Base-by-base conservation (phyloP, 2,888 invertebrate genomes). In the Apamea anceps region DNA sequence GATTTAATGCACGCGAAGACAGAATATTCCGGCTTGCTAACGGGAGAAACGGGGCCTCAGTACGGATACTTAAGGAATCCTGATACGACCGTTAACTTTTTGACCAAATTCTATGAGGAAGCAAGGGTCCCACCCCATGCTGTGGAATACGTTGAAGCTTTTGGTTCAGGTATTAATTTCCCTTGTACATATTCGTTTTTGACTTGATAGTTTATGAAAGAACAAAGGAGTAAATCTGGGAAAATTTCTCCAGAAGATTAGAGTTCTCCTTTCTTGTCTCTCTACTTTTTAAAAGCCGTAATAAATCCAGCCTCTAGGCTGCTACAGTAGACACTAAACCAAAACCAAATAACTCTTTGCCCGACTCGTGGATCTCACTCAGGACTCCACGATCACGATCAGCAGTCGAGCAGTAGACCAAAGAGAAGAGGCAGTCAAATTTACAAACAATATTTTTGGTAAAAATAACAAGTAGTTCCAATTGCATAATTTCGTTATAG, bases 71-170 rank as follows among this genome's bases (percentile, higher is more conserved):
- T 75, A 5, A 80, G 88, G 54, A 79, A 84, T 21, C 54, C 70
- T 37, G 77, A 77, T 3, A 65, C 45, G 3, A 71, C 75, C 18
- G 76, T 60, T 42, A 60, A 78, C 0, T 88, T 84, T 32, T 75
- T 98, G 3, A 93, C 93, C 1, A 96, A 97, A 71, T 97, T 98
- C 84, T 98, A 98, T 84, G 90, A 96, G 6, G 97, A 98, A 91
- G 97, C 98, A 48, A 95, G 97, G 57, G 92, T 99, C 10, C 96
- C 97, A 74, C 98, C 99, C 0, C 92, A 95, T 15, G 95, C 96
- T 0, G 97, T 99, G 21, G 97, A 97, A 83, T 99, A 98, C 92
- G 97, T 99, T 1, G 99, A 99, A 95, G 98, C 99, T 62, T 98
- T 99, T 90, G 98, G 98, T 82, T 98, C 98, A 82, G 98, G 98